Evolutionary conservation across 2,888 invertebrate genomes (phyloP), one percentile per base, ranked within the genome.

Genomic region (Therioaphis trifolii): DNA sequence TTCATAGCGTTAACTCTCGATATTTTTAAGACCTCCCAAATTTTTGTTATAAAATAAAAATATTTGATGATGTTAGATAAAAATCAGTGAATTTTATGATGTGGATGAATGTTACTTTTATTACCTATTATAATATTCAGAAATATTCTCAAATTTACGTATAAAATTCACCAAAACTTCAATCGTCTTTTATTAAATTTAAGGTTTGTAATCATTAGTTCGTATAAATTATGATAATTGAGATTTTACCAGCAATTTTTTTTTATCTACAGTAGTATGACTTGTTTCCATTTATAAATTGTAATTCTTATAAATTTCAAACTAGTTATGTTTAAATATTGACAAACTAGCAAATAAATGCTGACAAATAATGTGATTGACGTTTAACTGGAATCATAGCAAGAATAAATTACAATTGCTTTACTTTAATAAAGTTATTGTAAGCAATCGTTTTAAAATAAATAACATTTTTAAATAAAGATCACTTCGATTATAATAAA

Each of bases 91-190:
- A n/a, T n/a, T n/a, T n/a, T n/a, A n/a, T n/a, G n/a, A n/a, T n/a
- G n/a, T n/a, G 35, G 35, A 35, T 5, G 35, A 35, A 35, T 35
- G 18, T 5, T 49, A 35, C 29, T 61, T 61, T 76, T 21, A 76
- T 63, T 29, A 7, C 29, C 21, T 5, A 75, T 61, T 72, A 72
- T 49, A 40, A 14, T 55, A 9, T 1, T 21, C n/a, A n/a, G n/a
- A 9, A 1, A 12, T 9, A 9, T 46, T 46, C 9, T 46, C 1
- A 27, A 49, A 29, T 49, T 2, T 4, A 71, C 11, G 2, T 18
- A 43, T 76, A 46, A 29, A 76, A 75, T 75, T 43, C 12, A 40
- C 27, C 12, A 27, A 66, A 77, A 77, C 21, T 27, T 14, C 49
- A 35, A 77, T 49, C 11, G 14, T 21, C 29, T 4, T 66, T 9